These are phyloP conservation scores for Sebastes iracundus DNA, from an alignment of 2,797 vertebrate species.

Conservation along the genomic window DNA sequence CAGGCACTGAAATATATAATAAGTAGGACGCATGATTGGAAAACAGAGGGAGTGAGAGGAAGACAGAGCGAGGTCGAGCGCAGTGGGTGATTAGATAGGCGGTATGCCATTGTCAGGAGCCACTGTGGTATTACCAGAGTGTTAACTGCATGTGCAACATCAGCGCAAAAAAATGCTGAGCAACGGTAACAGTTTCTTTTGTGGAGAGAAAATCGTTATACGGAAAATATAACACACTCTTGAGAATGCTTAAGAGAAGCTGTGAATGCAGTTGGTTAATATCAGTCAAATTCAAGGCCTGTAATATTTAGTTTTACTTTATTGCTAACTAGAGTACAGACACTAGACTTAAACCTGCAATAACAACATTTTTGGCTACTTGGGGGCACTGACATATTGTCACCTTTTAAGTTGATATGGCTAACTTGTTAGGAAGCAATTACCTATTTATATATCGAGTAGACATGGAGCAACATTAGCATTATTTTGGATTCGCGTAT, in stretches of 20 bases:
- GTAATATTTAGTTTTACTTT: not conserved
- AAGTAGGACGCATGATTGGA: slow-evolving; percentile 12
- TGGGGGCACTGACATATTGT: not conserved
- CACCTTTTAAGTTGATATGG: not conserved
- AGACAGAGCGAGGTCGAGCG: slow-evolving; percentile 11
- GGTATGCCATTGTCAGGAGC: slow-evolving; percentile 59
- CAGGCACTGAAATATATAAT: slow-evolving; percentile 23
- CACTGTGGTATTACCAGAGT: slow-evolving; percentile 53
- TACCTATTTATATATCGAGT: not conserved
- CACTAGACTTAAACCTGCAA: not conserved
- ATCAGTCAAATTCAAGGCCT: not conserved
- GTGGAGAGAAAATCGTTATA: slow-evolving; percentile 33
- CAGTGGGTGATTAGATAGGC: slow-evolving; percentile 61
- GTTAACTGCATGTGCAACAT: slow-evolving; percentile 60
- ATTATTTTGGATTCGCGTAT: not conserved
- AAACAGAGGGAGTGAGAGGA: slow-evolving; percentile 19
- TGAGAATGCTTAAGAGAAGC: slow-evolving; percentile 17
- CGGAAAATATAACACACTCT: slow-evolving; percentile 33
- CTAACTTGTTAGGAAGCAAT: not conserved
- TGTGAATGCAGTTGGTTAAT: not conserved
- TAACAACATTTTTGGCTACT: not conserved
- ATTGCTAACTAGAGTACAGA: not conserved
- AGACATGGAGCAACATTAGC: not conserved
- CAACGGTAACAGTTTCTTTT: slow-evolving; percentile 30
- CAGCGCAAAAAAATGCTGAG: slow-evolving; percentile 70